Evolutionary conservation across 2,113 vertebrate genomes (phyloP).

Genomic region (human): DNA sequence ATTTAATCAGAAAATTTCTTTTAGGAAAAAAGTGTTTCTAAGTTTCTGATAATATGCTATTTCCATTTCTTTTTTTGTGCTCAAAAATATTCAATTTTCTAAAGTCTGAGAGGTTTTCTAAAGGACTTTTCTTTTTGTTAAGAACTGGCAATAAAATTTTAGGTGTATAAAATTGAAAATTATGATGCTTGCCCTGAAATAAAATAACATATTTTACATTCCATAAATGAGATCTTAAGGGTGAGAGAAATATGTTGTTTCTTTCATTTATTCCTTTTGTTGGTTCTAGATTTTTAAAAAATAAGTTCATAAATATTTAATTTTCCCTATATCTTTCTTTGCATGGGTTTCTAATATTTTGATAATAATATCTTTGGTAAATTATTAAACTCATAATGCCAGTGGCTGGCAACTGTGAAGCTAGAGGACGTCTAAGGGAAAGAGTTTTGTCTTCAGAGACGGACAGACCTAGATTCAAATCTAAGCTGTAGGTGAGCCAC

Average conservation of each 20-base stretch:
- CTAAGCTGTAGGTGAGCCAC: background rate
- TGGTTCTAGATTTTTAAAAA: background rate
- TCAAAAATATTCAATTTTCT: background rate
- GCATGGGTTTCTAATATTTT: background rate
- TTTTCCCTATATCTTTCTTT: background rate
- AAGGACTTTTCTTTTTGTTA: slow-evolving; percentile 16
- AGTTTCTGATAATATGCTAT: background rate
- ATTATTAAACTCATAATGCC: background rate
- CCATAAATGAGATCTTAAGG: background rate
- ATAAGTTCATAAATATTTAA: background rate
- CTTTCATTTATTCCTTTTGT: background rate
- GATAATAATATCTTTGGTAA: background rate
- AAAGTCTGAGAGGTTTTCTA: background rate
- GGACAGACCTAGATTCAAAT: background rate
- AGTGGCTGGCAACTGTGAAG: background rate
- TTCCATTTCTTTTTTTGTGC: background rate
- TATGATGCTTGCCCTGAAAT: background rate
- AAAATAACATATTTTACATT: slow-evolving; percentile 23
- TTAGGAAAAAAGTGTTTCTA: background rate
- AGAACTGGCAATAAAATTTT: background rate
- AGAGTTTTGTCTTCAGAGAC: background rate
- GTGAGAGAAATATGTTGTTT: background rate
- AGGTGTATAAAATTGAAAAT: background rate
- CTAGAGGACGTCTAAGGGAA: background rate
- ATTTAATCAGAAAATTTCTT: background rate